Conservation (phyloP, 2,888 invertebrate species). For the Pterostichus madidus region DNA sequence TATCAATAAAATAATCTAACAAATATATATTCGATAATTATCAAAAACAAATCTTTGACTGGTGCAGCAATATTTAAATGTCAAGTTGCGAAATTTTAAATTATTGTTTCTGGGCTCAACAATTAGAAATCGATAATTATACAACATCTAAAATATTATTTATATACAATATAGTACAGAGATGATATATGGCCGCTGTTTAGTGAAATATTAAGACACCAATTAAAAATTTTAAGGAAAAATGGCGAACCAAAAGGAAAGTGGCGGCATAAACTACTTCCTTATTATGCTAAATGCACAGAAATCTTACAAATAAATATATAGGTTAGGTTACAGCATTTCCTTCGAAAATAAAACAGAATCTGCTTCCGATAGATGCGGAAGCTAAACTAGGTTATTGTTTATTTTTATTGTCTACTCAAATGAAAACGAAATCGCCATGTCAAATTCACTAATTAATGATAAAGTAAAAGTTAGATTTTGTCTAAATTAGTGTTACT, state of each 20-base stretch:
- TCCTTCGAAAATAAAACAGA: conserved; percentile 41
- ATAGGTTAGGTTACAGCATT: conserved; percentile 61
- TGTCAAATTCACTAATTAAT: conserved; percentile 28
- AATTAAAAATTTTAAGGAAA: conserved; percentile 43
- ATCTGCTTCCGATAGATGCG: conserved; percentile 37
- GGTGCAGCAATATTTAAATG: conserved; percentile 11
- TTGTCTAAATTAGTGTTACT: neutral
- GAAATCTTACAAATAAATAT: conserved; percentile 39
- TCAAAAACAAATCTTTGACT: conserved; percentile 30
- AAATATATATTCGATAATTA: conserved; percentile 6
- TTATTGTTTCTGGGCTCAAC: conserved; percentile 34
- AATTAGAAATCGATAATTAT: conserved; percentile 59
- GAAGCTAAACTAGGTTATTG: conserved; percentile 44
- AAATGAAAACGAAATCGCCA: conserved; percentile 29
- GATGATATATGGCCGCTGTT: conserved; percentile 44
- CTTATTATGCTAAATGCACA: conserved; percentile 43
- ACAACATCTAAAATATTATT: conserved; percentile 17
- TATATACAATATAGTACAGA: neutral
- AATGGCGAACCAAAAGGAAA: conserved; percentile 34
- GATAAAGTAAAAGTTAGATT: conserved; percentile 32
- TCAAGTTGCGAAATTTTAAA: conserved; percentile 52
- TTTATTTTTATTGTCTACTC: conserved; percentile 33
- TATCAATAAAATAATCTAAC: neutral
- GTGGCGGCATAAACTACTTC: conserved; percentile 21
- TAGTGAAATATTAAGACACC: conserved; percentile 22